Base-by-base conservation (phyloP, 2,113 vertebrate genomes). In the Crypturellus undulatus region DNA sequence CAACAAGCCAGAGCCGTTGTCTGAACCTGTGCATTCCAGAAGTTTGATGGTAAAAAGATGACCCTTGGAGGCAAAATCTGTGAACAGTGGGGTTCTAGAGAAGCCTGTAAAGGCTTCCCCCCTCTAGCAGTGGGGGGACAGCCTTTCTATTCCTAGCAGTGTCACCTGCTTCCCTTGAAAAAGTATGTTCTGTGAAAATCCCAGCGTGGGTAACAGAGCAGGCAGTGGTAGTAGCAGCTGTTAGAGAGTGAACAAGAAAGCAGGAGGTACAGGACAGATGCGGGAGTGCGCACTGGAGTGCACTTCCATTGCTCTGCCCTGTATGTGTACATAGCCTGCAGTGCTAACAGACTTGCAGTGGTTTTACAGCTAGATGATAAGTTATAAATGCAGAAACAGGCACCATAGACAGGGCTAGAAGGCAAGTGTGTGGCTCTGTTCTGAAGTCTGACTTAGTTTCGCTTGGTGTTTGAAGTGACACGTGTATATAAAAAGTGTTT, bases 391-490 rank as follows among this genome's bases (percentile, higher is more conserved):
- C 30, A 79, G 87, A 89, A 87, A 19, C 9, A 38, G 19, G 52
- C 43, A 72, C 75, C 6, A 3, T 3, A 89, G 62, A 51, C 45
- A 45, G 36, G 36, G 59, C 52, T 63, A 34, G 71, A 65, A 82
- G 71, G 45, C 45, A 83, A 83, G 64, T 2, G 2, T 54, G 68
- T 34, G 45, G 59, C 40, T 70, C 89, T 86, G 18, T 18, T 79
- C 80, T 80, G 54, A 75, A 54, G 70, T 42, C 54, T 87, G 51
- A 79, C 85, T 93, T 26, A 85, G 67, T 85, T 90, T 92, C 62
- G 63, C 36, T 10, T 73, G 30, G 69, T 79, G 51, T 22, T 84
- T 67, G 49, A 45, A 78, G 51, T 1, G 5, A 80, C 40, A 90
- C 80, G 62, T 73, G 28, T 86, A 26, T 86, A 72, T 83, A 58